These are phyloP conservation scores for Apoderus coryli DNA, from an alignment of 2,888 invertebrate species.

Conservation along the genomic window DNA sequence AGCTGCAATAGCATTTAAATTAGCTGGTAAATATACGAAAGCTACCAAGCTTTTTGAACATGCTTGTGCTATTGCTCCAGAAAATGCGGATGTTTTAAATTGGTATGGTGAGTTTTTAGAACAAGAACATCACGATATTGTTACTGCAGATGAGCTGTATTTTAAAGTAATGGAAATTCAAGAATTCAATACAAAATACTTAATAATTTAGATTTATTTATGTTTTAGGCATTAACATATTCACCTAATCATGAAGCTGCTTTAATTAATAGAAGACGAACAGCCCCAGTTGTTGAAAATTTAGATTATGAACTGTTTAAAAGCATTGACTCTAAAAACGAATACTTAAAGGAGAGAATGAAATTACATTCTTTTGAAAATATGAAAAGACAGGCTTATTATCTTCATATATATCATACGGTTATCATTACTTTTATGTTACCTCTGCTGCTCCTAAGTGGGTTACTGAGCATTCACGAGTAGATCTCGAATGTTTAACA, in stretches of 20 bases:
- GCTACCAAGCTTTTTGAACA: constrained; percentile 79
- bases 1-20: constrained; percentile 73
- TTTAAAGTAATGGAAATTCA: constrained; percentile 40
- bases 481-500: too few species aligned
- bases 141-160: constrained; percentile 84
- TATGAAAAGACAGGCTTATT: constrained; percentile 90
- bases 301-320: constrained; percentile 67
- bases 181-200: neutral
- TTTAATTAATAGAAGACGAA: constrained; percentile 65
- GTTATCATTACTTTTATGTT: constrained; percentile 28
- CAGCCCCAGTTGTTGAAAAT: constrained; percentile 78
- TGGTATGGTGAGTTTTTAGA: constrained; percentile 90
- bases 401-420: constrained; percentile 91
- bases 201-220: neutral
- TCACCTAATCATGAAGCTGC: constrained; percentile 75
- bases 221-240: constrained; percentile 50
- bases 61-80: constrained; percentile 79
- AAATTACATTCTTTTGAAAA: constrained; percentile 71
- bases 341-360: constrained; percentile 58
- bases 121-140: constrained; percentile 66
- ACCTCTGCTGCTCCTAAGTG: too few species aligned
- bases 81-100: constrained; percentile 82
- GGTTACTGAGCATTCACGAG: too few species aligned
- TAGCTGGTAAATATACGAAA: constrained; percentile 68
- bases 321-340: constrained; percentile 72